phyloP scores from a whole-genome alignment of 1,140 invertebrate species.

The Phenacoccus solenopsis region DNA sequence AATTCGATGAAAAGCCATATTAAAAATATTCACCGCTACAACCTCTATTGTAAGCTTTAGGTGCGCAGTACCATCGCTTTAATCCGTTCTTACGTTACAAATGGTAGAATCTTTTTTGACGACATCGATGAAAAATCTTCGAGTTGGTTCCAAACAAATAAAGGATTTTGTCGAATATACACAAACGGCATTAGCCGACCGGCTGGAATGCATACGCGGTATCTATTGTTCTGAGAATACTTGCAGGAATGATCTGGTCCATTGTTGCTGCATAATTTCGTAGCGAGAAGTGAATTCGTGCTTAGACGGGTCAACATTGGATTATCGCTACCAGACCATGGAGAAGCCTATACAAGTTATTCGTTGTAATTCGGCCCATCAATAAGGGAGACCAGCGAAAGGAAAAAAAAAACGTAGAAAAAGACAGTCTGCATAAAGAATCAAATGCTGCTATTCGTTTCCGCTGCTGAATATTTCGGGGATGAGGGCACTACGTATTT shows the following conservation, averaged over 20 bases:
- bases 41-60: no score
- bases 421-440: no score
- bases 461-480: not conserved
- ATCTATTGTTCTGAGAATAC: not conserved
- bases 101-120: no score
- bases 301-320: conserved; percentile 1
- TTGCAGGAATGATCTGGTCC: not conserved
- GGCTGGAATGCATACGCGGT: not conserved
- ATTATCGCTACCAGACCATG: not conserved
- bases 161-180: not conserved
- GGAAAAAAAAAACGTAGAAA: no score
- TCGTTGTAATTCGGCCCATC: not conserved
- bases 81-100: no score
- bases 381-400: no score
- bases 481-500: no score
- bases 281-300: not conserved
- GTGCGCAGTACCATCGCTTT: no score
- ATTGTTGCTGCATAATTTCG: not conserved
- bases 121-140: not conserved
- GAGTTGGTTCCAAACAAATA: not conserved
- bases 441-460: not conserved
- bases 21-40: no score
- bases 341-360: not conserved
- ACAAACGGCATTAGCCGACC: not conserved
- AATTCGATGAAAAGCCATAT: no score